Percentiles rank a stretch among this genome's conserved stretches.
phyloP scores from a whole-genome alignment of 53 echinoderm and acorn worm genomes.

The Hippasteria phrygiana region DNA sequence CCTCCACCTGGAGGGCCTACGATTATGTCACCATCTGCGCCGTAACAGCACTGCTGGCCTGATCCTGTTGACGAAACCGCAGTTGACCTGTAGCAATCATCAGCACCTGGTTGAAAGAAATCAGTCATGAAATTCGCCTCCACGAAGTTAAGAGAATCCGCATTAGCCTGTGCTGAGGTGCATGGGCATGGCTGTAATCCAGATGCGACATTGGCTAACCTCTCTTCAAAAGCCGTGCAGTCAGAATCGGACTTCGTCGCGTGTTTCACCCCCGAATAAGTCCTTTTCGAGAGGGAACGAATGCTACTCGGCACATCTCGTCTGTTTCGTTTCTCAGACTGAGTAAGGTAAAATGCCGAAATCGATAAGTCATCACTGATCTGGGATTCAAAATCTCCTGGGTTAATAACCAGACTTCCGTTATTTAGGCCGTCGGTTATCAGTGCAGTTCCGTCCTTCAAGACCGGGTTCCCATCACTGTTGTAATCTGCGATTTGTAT shows the following conservation, averaged over 20 bases:
- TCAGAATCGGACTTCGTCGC: too few relatives aligned
- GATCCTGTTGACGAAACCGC: not conserved
- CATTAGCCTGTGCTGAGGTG: conserved; percentile 40
- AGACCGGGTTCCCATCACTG: conserved; percentile 53
- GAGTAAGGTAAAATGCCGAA: not conserved
- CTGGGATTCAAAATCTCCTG: not conserved
- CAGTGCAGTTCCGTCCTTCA: not conserved
- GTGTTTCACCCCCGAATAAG: too few relatives aligned
- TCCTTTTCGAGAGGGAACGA: too few relatives aligned
- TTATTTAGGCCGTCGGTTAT: conserved; percentile 12
- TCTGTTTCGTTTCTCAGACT: not conserved
- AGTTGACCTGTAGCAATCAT: conserved; percentile 51
- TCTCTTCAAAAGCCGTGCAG: not conserved
- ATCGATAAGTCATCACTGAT: not conserved
- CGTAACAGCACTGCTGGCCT: conserved; percentile 77
- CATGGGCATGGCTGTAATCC: conserved; percentile 67
- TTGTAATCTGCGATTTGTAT: conserved; percentile 37
- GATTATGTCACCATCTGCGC: conserved; percentile 57
- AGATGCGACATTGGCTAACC: not conserved
- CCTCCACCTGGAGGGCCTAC: conserved; percentile 72
- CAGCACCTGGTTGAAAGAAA: conserved; percentile 61
- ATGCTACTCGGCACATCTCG: too few relatives aligned
- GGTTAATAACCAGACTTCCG: conserved; percentile 14
- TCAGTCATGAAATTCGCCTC: not conserved
- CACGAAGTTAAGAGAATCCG: conserved; percentile 53